Conservation (phyloP, 1,140 invertebrate species). For the Rhynchophorus ferrugineus region DNA sequence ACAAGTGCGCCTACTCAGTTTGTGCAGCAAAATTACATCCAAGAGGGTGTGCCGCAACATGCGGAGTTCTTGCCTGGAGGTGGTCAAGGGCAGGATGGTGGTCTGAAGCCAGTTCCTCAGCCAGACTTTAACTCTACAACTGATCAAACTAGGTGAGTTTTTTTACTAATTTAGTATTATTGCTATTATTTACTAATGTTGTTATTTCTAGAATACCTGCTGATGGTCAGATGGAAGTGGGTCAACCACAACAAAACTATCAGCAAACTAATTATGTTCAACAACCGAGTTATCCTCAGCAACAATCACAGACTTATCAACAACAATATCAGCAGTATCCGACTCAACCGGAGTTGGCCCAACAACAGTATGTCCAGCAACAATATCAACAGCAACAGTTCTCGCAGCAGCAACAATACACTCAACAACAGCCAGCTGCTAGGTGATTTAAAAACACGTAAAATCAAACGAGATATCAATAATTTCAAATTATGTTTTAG, state of each 20-base stretch:
- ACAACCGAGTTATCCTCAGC: conserved; percentile 7
- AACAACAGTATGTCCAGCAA: conserved; percentile 23
- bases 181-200: too few species aligned
- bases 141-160: too few species aligned
- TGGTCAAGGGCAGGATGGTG: neutral
- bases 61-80: conserved; percentile 31
- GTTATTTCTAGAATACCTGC: too few species aligned
- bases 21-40: conserved; percentile 31
- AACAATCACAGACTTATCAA: conserved; percentile 15
- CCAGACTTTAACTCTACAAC: too few species aligned
- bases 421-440: conserved; percentile 12
- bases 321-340: conserved; percentile 10
- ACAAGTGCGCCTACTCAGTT: conserved; percentile 30
- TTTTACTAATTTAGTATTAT: too few species aligned
- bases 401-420: conserved; percentile 11
- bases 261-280: conserved; percentile 28
- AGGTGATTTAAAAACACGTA: neutral
- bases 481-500: conserved; percentile 3
- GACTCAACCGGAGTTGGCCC: neutral
- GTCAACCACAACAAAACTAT: conserved; percentile 28
- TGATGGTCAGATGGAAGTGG: conserved; percentile 36
- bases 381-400: conserved; percentile 17
- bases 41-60: conserved; percentile 30
- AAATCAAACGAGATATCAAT: too few species aligned
- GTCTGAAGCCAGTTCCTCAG: neutral